A percentile compares a stretch with the other conserved stretches of the same genome.
These are phyloP conservation scores for Erythrocercus mccallii DNA, from an alignment of 2,113 vertebrate species.

Conservation along the genomic window DNA sequence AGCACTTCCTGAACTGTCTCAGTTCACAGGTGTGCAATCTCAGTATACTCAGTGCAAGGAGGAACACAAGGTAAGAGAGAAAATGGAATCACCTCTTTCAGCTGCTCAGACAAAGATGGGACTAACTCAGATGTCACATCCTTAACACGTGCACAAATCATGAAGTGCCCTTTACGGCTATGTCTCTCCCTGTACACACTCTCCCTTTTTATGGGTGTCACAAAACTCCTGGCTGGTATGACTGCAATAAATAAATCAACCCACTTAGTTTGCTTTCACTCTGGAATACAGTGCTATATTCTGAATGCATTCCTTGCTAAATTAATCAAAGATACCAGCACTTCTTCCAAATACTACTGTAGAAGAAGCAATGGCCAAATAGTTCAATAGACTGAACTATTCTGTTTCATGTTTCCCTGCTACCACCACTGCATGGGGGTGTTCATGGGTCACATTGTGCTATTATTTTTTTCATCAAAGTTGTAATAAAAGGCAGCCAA, in stretches of 20 bases:
- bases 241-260: neutral
- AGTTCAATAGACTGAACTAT: neutral
- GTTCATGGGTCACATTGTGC: neutral
- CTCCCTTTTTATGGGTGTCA: neutral
- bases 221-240: neutral
- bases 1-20: neutral
- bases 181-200: neutral
- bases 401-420: neutral
- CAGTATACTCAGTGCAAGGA: neutral
- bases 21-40: neutral
- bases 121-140: neutral
- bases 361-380: neutral
- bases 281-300: neutral
- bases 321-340: neutral
- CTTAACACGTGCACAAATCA: accelerated
- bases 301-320: neutral
- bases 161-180: accelerated
- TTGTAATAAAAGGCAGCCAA: slow-evolving; percentile 25
- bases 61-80: neutral
- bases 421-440: neutral
- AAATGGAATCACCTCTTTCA: neutral
- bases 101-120: neutral
- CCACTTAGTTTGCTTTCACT: neutral
- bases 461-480: slow-evolving; percentile 20
- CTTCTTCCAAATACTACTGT: neutral